phyloP scores from a whole-genome alignment of 1,140 invertebrate genomes.

The Drosophila miranda region DNA sequence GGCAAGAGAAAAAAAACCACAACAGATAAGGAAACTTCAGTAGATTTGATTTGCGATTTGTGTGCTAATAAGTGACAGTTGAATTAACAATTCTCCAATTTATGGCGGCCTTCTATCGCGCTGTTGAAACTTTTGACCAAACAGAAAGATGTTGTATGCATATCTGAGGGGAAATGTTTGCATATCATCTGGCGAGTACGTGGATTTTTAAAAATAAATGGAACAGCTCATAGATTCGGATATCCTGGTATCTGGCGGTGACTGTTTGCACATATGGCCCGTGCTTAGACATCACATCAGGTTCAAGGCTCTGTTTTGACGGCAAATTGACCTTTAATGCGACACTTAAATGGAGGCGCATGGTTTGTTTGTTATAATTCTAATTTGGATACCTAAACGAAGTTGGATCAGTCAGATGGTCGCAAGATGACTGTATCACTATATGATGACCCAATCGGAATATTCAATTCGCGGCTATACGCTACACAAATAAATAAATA shows the following conservation, averaged over 20 bases:
- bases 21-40: constrained; percentile 25
- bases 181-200: constrained; percentile 31
- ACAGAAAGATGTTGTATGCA: constrained; percentile 12
- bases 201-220: constrained; percentile 47
- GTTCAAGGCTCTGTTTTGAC: constrained; percentile 19
- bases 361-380: not conserved
- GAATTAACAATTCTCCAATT: constrained; percentile 48
- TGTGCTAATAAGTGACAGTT: constrained; percentile 27
- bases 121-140: constrained; percentile 9
- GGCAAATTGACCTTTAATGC: constrained; percentile 29
- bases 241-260: constrained; percentile 14
- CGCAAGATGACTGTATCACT: too few relatives aligned
- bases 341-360: constrained; percentile 1
- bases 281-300: constrained; percentile 17
- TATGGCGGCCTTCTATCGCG: constrained; percentile 16
- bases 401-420: not conserved
- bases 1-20: not conserved
- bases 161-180: constrained; percentile 36
- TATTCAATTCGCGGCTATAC: too few relatives aligned
- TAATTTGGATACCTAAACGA: not conserved
- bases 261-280: constrained; percentile 41
- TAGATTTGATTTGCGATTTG: constrained; percentile 44
- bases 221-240: constrained; percentile 28
- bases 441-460: too few relatives aligned
- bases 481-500: too few relatives aligned